Evolutionary conservation across 2,888 invertebrate genomes (phyloP), one percentile per base, ranked within the genome.

Genomic region (Aleiodes alternator): DNA sequence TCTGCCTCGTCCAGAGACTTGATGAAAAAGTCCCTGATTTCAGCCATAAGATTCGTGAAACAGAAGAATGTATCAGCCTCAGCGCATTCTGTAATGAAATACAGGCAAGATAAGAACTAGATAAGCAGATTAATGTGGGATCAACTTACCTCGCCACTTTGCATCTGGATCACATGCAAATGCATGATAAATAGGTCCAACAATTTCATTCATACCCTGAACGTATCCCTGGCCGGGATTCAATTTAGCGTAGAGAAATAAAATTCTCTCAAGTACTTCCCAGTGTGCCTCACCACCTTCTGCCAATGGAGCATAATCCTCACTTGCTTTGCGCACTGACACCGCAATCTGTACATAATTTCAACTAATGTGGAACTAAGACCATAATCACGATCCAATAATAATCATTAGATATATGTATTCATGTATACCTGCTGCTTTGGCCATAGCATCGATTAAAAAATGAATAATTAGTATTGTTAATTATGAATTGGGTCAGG

Each of bases 161-260:
- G 92, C 88, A 88, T 97, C 93, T 0, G 96, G 93, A 90, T 99
- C 97, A 29, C 95, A 95, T 7, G 99, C 98, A 90, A 99, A 97
- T 0, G 97, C 95, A 90, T 98, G 98, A 90, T 99, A 99, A 85
- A 99, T 97, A 7, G 99, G 99, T 0, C 98, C 99, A 59, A 99
- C 95, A 83, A 99, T 98, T 90, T 99, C 99, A 91, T 99, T 99
- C 99, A 99, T 99, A 72, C 99, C 99, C 91, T 99, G 96, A 0
- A 97, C 97, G 87, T 97, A 96, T 11, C 98, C 95, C 87, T 98
- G 98, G 0, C 99, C 99, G 0, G 98, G 98, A 91, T 99, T 99
- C 12, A 99, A 92, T 91, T 99, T 99, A 0, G 98, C 98, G 89
- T 99, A 99, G 0, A 99, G 92, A 90, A 99, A 99, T 75, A 99